Percentiles rank a stretch among this genome's conserved stretches.
phyloP scores from a whole-genome alignment of 2,888 invertebrate species.

The Steinernema carpocapsae region DNA sequence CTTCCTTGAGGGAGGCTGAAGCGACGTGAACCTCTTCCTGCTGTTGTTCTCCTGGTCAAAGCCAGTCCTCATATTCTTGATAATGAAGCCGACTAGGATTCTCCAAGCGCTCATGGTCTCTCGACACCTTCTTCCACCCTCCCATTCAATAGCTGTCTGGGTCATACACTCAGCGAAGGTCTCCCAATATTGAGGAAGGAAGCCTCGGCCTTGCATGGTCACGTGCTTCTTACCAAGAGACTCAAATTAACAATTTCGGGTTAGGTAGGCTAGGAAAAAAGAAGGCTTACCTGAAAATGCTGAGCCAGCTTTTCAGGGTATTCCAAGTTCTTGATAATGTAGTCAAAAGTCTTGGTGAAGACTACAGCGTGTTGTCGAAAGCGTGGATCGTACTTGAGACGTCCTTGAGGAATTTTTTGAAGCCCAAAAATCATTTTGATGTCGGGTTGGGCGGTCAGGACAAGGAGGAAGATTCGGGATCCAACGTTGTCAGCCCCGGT shows the following conservation, averaged over 20 bases:
- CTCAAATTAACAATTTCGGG: slow-evolving; percentile 41
- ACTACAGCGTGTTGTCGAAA: slow-evolving; percentile 58
- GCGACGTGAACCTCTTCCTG: slow-evolving; percentile 41
- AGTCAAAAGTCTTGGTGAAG: slow-evolving; percentile 62
- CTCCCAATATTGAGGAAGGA: slow-evolving; percentile 70
- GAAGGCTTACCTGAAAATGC: slow-evolving; percentile 54
- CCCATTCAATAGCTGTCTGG: slow-evolving; percentile 65
- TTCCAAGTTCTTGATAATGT: slow-evolving; percentile 62
- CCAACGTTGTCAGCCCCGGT: slow-evolving; percentile 65
- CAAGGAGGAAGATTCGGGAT: slow-evolving; percentile 64
- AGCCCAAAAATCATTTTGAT: slow-evolving; percentile 64
- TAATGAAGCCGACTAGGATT: slow-evolving; percentile 61
- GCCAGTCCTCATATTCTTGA: slow-evolving; percentile 65
- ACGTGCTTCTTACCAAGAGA: slow-evolving; percentile 64
- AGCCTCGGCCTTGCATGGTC: slow-evolving; percentile 58
- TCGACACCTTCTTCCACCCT: slow-evolving; percentile 57
- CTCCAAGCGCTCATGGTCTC: slow-evolving; percentile 64
- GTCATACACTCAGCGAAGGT: slow-evolving; percentile 67
- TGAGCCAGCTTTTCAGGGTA: slow-evolving; percentile 62
- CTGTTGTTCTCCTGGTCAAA: slow-evolving; percentile 61
- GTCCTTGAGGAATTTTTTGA: slow-evolving; percentile 62
- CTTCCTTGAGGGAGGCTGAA: background rate
- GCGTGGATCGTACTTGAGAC: slow-evolving; percentile 58
- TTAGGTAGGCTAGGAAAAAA: background rate
- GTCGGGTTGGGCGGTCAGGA: slow-evolving; percentile 64